Evolutionary conservation across 2,888 invertebrate genomes (phyloP), one percentile per base, ranked within the genome.

Genomic region (Isotomurus palustris): DNA sequence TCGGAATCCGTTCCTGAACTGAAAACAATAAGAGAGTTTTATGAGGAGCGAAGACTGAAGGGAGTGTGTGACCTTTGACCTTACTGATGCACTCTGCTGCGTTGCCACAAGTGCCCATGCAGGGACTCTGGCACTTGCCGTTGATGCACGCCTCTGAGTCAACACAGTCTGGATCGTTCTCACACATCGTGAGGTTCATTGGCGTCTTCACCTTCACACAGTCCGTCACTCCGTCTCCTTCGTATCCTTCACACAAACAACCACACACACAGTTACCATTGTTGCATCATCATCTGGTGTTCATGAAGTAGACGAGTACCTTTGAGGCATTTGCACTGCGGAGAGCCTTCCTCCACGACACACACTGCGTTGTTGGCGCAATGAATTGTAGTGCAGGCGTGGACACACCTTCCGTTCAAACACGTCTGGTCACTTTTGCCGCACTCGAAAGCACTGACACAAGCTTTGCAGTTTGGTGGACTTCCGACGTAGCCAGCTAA

Each of bases 381-480:
- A 12, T 62, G 60, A 10, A 70, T 64, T 1, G 70, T 68, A 1
- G 70, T 66, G 36, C 70, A 70, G 14, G 70, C 66, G 55, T 70
- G 70, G 28, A 70, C 70, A 56, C 70, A 70, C 10, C 70, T 48
- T 4, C 70, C 70, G 41, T 70, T 68, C 21, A 70, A 55, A 52
- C 70, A 70, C 21, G 70, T 67, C 43, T 70, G 70, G 43, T 70
- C 70, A 55, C 62, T 67, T 43, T 70, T 70, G 8, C 67, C 68
- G 54, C 70, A 70, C 29, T 70, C 70, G 19, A 58, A 54, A 5
- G 64, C 66, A 35, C 58, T 65, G 17, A 66, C 67, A 53, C 70
- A 70, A 22, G 70, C 70, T 38, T 68, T 67, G 45, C 70, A 70
- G 21, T 67, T 54, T n/a, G 70, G 70, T 12, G 70, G 70, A 53